Evolutionary conservation across 2,113 vertebrate species (phyloP), one percentile per base, ranked within the genome.

Genomic region (Chamaetylas fuelleborni): DNA sequence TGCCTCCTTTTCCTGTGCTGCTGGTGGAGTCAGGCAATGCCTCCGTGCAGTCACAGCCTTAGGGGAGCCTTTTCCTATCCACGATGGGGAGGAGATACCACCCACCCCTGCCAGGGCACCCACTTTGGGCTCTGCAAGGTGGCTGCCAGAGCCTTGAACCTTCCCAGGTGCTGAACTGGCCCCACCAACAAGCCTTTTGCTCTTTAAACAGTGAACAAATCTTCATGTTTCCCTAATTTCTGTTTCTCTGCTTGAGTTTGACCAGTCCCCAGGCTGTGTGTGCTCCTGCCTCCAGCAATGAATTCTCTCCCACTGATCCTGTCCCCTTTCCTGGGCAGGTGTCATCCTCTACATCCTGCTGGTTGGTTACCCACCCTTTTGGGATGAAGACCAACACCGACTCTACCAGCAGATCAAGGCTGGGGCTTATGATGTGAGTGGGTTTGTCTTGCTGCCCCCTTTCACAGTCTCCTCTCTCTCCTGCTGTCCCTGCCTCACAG

Each of bases 341-440:
- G 99, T 99, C 82, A 99, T 99, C 97, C 98, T 99, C 43, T 99
- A 99, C 94, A 99, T 99, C 96, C 98, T 99, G 80, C 97, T 99
- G 95, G 99, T 99, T 11, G 99, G 99, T 43, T 99, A 99, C 86
- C 99, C 99, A 19, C 99, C 99, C 0, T 99, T 99, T 97, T 99
- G 99, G 99, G 99, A 99, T 96, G 99, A 99, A 95, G 99, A 99
- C 96, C 99, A 99, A 95, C 99, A 99, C 92, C 98, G 99, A 74
- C 98, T 99, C 56, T 99, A 99, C 93, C 99, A 99, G 97, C 99
- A 99, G 97, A 99, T 99, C 98, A 99, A 99, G 96, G 99, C 99
- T 24, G 99, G 99, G 28, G 99, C 99, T 95, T 99, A 99, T 43
- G 99, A 99, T 95, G 99, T 99, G 97, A 99, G 98, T 97, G 73